These are phyloP conservation scores for Erythrolamprus reginae DNA, from an alignment of 2,113 vertebrate species.

Conservation along the genomic window DNA sequence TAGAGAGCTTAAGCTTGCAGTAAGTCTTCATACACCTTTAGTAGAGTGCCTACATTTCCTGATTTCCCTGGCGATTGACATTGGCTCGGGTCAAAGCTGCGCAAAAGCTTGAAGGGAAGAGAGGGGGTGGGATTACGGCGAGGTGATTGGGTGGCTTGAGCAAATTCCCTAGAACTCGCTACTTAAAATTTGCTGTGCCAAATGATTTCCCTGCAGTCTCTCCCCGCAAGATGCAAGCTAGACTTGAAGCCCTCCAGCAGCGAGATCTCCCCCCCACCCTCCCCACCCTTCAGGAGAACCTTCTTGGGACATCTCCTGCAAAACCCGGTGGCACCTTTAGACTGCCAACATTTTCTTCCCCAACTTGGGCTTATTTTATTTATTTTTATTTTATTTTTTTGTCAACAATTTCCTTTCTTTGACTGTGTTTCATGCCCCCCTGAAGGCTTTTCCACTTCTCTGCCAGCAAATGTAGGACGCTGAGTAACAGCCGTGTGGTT, in stretches of 20 bases:
- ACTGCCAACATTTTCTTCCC: not conserved
- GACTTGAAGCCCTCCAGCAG: not conserved
- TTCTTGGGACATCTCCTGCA: constrained; percentile 50
- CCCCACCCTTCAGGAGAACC: constrained; percentile 42
- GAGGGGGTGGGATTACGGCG: not conserved
- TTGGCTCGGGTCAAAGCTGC: not conserved
- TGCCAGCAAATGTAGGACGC: constrained; percentile 60
- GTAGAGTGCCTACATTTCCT: not conserved
- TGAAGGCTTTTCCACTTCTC: constrained; percentile 84
- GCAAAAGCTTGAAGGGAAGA: not conserved
- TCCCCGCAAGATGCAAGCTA: not conserved
- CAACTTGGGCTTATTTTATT: not conserved
- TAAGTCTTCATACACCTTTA: not conserved
- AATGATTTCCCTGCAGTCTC: not conserved
- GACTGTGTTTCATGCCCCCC: constrained; percentile 65
- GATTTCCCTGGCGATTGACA: not conserved
- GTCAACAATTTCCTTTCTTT: constrained; percentile 65
- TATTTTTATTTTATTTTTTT: not conserved
- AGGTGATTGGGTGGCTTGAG: not conserved
- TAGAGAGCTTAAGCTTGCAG: not conserved
- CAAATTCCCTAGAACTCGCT: not conserved
- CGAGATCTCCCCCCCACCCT: constrained; percentile 32
- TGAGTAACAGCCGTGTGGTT: not conserved
- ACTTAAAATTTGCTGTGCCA: not conserved
- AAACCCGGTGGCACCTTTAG: not conserved